Evolutionary conservation across 2,113 vertebrate genomes (phyloP).

Genomic region (Chloropsis hardwickii): DNA sequence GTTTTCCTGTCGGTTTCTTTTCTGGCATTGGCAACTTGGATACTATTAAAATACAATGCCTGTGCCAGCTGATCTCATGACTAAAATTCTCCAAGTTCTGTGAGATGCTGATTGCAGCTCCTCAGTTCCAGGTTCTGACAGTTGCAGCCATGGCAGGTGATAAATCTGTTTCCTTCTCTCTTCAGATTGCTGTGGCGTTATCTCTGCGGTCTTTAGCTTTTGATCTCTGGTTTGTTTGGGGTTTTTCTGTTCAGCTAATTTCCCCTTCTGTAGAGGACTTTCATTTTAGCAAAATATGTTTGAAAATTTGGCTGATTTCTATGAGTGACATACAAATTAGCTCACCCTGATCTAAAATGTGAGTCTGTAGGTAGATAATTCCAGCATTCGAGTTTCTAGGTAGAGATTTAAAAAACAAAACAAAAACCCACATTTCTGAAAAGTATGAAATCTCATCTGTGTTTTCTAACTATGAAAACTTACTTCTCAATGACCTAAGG

Average conservation of each 20-base stretch:
- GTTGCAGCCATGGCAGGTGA: not conserved
- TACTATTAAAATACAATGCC: fast-evolving
- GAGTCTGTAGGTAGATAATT: not conserved
- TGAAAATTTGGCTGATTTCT: not conserved
- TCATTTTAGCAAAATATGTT: not conserved
- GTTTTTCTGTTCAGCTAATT: not conserved
- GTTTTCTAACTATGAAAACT: not conserved
- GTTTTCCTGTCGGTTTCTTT: not conserved
- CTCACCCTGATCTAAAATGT: not conserved
- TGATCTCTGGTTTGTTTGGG: not conserved
- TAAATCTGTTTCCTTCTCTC: not conserved
- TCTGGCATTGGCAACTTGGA: not conserved
- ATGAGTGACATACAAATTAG: not conserved
- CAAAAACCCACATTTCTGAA: not conserved
- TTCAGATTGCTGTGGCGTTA: not conserved
- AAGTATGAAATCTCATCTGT: not conserved
- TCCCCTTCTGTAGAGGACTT: not conserved
- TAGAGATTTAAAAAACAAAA: not conserved
- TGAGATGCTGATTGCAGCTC: not conserved
- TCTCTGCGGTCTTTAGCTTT: not conserved
- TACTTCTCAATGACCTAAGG: not conserved
- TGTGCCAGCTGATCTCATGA: not conserved
- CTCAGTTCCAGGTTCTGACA: fast-evolving
- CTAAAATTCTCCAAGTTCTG: not conserved
- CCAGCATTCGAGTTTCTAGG: not conserved